Conservation (phyloP, 1,140 invertebrate genomes). For the Microplitis mediator region DNA sequence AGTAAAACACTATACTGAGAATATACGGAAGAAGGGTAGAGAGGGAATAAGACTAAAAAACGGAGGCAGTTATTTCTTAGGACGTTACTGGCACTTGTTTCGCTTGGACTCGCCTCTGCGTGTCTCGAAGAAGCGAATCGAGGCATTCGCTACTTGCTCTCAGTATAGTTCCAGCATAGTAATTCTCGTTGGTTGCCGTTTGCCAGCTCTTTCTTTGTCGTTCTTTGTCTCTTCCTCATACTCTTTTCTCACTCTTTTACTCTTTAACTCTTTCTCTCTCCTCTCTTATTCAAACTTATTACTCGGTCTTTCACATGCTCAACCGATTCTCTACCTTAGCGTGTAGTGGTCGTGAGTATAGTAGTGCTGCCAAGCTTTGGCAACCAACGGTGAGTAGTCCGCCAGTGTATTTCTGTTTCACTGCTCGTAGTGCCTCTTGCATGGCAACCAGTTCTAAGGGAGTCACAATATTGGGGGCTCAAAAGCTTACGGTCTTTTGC, state of each 20-base stretch:
- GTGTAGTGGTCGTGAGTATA: slow-evolving; percentile 25
- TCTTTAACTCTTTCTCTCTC: slow-evolving; percentile 46
- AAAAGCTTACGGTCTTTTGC: neutral
- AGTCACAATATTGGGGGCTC: neutral
- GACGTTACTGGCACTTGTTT: slow-evolving; percentile 17
- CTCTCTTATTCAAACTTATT: slow-evolving; percentile 29
- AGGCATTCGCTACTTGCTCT: slow-evolving; percentile 17
- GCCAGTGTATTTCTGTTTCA: slow-evolving; percentile 54
- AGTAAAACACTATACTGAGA: neutral
- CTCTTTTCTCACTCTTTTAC: neutral
- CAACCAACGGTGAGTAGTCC: slow-evolving; percentile 37
- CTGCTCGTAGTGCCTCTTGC: slow-evolving; percentile 30
- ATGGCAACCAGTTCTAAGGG: slow-evolving; percentile 10
- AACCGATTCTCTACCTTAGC: slow-evolving; percentile 15
- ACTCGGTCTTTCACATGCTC: neutral
- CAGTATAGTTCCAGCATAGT: slow-evolving; percentile 47
- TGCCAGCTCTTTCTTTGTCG: slow-evolving; percentile 27
- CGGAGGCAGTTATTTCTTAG: neutral
- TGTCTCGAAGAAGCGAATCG: slow-evolving; percentile 29
- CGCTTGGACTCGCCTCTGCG: slow-evolving; percentile 18
- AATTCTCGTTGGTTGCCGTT: slow-evolving; percentile 51
- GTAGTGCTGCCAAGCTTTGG: slow-evolving; percentile 46
- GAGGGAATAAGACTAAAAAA: slow-evolving; percentile 10
- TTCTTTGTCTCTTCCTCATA: neutral
- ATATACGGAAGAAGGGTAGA: slow-evolving; percentile 15